phyloP scores from a whole-genome alignment of 2,113 vertebrate genomes.

The Rostratula benghalensis region DNA sequence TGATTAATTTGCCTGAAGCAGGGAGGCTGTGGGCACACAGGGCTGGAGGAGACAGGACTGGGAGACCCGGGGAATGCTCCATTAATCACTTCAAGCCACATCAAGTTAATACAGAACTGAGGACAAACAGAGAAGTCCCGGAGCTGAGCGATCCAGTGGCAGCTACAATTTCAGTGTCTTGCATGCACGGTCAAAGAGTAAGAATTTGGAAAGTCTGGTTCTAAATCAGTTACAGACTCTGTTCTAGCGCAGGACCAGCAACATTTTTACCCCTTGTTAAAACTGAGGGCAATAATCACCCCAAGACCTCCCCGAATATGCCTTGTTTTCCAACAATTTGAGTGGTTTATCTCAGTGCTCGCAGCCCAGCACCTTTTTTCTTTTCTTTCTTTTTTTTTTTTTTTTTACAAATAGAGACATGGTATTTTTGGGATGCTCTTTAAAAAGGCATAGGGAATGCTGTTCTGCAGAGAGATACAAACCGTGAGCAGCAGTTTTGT shows the following conservation, averaged over 20 bases:
- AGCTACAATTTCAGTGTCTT: not conserved
- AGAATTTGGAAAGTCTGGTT: not conserved
- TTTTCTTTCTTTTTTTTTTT: not conserved
- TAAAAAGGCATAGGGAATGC: not conserved
- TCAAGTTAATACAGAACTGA: not conserved
- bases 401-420: not conserved
- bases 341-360: fast-evolving
- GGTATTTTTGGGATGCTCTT: not conserved
- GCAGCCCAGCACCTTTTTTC: not conserved
- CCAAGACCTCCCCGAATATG: fast-evolving
- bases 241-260: not conserved
- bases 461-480: slow-evolving; percentile 24
- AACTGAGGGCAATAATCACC: not conserved
- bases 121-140: not conserved
- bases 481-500: slow-evolving; percentile 80
- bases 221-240: not conserved
- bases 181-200: not conserved
- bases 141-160: not conserved
- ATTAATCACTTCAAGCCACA: fast-evolving
- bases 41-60: not conserved
- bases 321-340: not conserved
- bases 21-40: not conserved
- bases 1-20: not conserved
- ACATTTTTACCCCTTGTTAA: not conserved
- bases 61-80: fast-evolving